These are phyloP conservation scores for Heliconius melpomene DNA, from an alignment of 1,140 invertebrate species.

Conservation along the genomic window DNA sequence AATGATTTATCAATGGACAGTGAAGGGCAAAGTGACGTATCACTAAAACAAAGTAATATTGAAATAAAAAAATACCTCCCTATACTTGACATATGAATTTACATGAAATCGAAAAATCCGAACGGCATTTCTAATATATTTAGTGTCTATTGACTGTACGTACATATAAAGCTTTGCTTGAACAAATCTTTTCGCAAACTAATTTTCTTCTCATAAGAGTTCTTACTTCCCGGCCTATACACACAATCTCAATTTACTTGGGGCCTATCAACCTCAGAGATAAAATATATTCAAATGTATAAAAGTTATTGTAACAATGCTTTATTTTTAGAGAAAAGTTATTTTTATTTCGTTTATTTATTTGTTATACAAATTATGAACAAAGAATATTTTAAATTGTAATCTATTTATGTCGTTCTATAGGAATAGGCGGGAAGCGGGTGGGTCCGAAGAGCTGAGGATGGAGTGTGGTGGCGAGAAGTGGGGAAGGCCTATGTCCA, in stretches of 20 bases:
- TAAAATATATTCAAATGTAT: background rate
- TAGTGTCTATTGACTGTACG: background rate
- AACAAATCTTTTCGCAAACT: conserved; percentile 47
- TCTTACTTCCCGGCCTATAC: conserved; percentile 44
- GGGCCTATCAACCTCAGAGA: background rate
- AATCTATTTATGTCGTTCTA: no score
- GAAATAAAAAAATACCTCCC: no score
- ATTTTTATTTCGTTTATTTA: no score
- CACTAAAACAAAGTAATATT: no score
- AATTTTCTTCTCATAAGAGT: conserved; percentile 40
- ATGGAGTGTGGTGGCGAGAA: no score
- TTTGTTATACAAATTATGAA: background rate
- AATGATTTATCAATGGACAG: no score
- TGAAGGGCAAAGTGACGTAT: no score
- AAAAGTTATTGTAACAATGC: background rate
- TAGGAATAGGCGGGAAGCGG: no score
- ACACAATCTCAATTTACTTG: conserved; percentile 27
- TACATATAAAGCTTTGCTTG: conserved; percentile 7
- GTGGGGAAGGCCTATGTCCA: no score
- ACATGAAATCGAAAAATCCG: background rate
- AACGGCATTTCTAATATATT: background rate
- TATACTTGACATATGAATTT: no score
- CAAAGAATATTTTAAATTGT: background rate
- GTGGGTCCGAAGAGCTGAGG: no score
- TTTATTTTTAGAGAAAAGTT: background rate